Evolutionary conservation across 2,113 vertebrate genomes (phyloP), one percentile per base, ranked within the genome.

Genomic region (Tragelaphus strepsiceros): DNA sequence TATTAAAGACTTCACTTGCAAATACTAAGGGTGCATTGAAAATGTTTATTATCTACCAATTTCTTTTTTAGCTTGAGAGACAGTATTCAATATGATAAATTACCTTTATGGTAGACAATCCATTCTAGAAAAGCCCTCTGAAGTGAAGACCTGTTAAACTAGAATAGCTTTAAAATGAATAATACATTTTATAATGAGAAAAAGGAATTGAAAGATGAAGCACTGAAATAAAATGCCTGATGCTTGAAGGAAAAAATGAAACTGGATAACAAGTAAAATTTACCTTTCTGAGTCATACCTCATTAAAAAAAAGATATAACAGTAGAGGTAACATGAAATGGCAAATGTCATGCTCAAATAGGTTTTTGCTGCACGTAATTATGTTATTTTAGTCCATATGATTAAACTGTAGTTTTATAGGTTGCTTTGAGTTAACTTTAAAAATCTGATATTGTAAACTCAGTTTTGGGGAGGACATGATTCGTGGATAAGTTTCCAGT

Each of bases 1-100:
- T 92, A 90, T 92, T 97, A 82, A 93, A 97, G 78, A 78, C 43
- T 59, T 28, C 21, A 81, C 74, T 97, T 97, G 78, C 87, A 97
- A 96, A 97, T 90, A 96, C 51, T 58, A 88, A 88, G 35, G 64
- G 24, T 88, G 4, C 28, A 88, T 7, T 85, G 59, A 74, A 53
- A 97, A 96, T 97, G 92, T 98, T 97, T 97, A 96, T 97, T 98
- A 97, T 96, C 93, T 90, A 95, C 62, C 89, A 96, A 86, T 97
- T 98, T 97, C 71, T 59, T 88, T 95, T 98, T 96, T 94, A 97
- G 59, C 67, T 98, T 92, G 91, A 97, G 84, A 97, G 96, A 95
- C 80, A 95, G 87, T 96, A 61, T 81, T 98, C 93, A 90, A 82
- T 96, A 88, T 96, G 86, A 98, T 96, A 90, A 97, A 98, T 98